Evolutionary conservation across 2,797 vertebrate species (phyloP).

Genomic region (Scleropages formosus): DNA sequence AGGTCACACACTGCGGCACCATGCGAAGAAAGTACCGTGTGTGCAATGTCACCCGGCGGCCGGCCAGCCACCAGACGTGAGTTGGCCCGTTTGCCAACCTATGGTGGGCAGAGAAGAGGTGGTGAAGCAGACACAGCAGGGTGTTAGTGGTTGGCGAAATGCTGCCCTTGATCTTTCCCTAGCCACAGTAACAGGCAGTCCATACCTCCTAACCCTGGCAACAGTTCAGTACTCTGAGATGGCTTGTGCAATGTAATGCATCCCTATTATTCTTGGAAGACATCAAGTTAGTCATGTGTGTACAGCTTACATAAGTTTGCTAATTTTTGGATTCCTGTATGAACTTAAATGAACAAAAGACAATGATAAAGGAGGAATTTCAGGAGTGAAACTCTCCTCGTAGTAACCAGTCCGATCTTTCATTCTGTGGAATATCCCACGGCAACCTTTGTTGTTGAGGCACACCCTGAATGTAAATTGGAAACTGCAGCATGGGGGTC

Average conservation of each 20-base stretch:
- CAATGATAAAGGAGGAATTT: too few species aligned
- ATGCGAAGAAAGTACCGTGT: constrained; percentile 99
- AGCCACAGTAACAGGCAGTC: background rate
- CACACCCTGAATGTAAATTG: background rate
- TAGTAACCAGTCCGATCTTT: too few species aligned
- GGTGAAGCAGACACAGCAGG: constrained; percentile 26
- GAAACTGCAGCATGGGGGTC: too few species aligned
- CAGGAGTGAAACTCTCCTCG: too few species aligned
- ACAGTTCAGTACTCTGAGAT: background rate
- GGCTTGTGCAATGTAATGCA: background rate
- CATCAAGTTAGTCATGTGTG: too few species aligned
- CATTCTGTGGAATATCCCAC: too few species aligned
- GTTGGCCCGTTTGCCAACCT: constrained; percentile 52
- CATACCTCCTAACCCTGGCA: background rate
- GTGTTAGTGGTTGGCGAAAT: background rate
- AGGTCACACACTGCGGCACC: constrained; percentile 98
- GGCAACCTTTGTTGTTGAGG: too few species aligned
- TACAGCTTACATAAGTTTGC: too few species aligned
- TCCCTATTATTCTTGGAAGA: too few species aligned
- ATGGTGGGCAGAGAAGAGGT: background rate
- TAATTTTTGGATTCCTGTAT: too few species aligned
- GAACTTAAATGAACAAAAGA: too few species aligned
- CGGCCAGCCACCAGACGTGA: constrained; percentile 99
- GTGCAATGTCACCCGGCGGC: constrained; percentile 94
- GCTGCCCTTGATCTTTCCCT: constrained; percentile 16